Evolutionary conservation across 2,888 invertebrate genomes (phyloP).

Genomic region (Sisyra nigra): DNA sequence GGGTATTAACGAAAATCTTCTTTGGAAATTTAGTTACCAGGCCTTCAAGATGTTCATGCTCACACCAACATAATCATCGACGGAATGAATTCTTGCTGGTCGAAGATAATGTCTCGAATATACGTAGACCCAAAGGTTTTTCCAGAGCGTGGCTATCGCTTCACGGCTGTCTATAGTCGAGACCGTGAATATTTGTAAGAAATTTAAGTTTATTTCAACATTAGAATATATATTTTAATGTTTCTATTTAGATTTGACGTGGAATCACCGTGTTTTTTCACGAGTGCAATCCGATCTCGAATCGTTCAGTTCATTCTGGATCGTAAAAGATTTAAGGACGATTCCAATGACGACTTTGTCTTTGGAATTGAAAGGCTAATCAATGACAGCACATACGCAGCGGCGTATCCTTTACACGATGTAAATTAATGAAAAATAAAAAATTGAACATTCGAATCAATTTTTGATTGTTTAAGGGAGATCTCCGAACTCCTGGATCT

Average conservation of each 20-base stretch:
- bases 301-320: constrained; percentile 88
- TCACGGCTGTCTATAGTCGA: constrained; percentile 77
- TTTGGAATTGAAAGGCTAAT: constrained; percentile 69
- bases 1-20: no score
- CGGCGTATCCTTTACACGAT: constrained; percentile 80
- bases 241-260: constrained; percentile 74
- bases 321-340: constrained; percentile 62
- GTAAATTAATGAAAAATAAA: constrained; percentile 32
- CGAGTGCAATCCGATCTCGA: constrained; percentile 66
- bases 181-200: constrained; percentile 87
- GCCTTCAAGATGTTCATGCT: constrained; percentile 41
- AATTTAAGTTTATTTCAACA: no score
- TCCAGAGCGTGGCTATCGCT: constrained; percentile 60
- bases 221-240: no score
- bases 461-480: constrained; percentile 38
- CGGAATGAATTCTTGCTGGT: constrained; percentile 37
- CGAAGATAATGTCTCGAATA: constrained; percentile 37
- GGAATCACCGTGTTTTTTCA: constrained; percentile 67
- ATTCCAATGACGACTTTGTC: constrained; percentile 49
- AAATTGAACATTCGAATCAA: neutral
- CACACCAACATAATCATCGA: constrained; percentile 41
- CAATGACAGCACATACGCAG: constrained; percentile 53
- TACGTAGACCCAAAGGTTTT: constrained; percentile 55
- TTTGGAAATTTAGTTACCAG: constrained; percentile 44
- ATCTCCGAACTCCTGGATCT: constrained; percentile 48